Conservation (phyloP, 2,888 invertebrate genomes). For the Harpagoxenus sublaevis region DNA sequence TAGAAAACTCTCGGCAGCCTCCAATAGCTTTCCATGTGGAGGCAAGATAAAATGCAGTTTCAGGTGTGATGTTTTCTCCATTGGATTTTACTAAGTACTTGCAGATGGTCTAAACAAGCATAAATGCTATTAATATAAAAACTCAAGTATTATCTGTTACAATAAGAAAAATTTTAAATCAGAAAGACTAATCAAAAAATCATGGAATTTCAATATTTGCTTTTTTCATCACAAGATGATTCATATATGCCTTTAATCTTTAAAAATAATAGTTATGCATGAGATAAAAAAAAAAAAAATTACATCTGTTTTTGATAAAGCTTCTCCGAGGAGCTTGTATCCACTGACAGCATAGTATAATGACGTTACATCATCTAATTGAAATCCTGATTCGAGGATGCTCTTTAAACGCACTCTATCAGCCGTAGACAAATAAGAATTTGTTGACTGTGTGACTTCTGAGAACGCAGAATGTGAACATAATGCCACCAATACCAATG, state of each 20-base stretch:
- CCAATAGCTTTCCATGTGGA: conserved; percentile 89
- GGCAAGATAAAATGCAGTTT: conserved; percentile 89
- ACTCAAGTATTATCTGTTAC: not conserved
- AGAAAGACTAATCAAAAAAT: conserved; percentile 85
- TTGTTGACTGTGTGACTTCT: conserved; percentile 81
- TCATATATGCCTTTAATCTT: not conserved
- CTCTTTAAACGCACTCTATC: conserved; percentile 82
- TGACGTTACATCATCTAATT: conserved; percentile 88
- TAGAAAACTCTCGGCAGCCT: conserved; percentile 87
- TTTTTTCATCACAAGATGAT: conserved; percentile 79
- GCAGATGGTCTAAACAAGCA: conserved; percentile 86
- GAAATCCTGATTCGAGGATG: conserved; percentile 81
- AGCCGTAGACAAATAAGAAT: conserved; percentile 80
- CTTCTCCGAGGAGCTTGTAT: conserved; percentile 89
- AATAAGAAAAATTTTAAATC: conserved; percentile 68
- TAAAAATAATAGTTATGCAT: not conserved
- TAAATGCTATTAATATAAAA: not conserved
- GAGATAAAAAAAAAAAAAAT: conserved; percentile 1
- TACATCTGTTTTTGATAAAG: conserved; percentile 87
- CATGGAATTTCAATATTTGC: conserved; percentile 76
- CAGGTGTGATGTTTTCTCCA: conserved; percentile 84
- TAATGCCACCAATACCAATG: conserved; percentile 19
- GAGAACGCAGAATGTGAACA: conserved; percentile 58
- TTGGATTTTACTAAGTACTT: conserved; percentile 85
- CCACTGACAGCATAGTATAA: conserved; percentile 93